Percentiles rank a stretch among this genome's conserved stretches.
These are phyloP conservation scores for Tenodera sinensis DNA, from an alignment of 2,888 invertebrate species.

Conservation along the genomic window DNA sequence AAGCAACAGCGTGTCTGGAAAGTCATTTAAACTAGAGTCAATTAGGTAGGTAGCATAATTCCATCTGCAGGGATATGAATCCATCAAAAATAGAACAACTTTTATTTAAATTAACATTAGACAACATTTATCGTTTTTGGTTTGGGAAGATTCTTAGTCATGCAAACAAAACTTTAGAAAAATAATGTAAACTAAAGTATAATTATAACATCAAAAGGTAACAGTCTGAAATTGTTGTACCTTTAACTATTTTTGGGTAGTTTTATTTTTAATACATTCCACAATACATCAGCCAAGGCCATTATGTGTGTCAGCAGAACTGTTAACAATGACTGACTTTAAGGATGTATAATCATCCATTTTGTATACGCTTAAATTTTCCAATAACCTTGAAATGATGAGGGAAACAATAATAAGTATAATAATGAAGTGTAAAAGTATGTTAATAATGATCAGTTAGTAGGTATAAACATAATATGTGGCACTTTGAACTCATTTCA, in stretches of 20 bases:
- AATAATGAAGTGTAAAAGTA: neutral
- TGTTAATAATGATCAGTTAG: neutral
- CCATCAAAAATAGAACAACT: neutral
- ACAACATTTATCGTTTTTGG: neutral
- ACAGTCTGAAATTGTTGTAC: neutral
- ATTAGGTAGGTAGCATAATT: neutral
- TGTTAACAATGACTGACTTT: neutral
- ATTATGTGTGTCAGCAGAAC: neutral
- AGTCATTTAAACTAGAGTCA: too few relatives aligned
- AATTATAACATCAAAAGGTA: neutral
- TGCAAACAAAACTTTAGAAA: neutral
- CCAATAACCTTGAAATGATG: neutral
- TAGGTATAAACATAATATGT: neutral
- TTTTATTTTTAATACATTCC: neutral
- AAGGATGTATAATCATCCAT: neutral
- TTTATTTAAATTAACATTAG: neutral
- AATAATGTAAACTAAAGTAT: neutral
- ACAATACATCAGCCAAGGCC: neutral
- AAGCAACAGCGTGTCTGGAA: too few relatives aligned
- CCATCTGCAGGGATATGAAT: neutral
- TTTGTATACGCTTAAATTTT: slow-evolving; percentile 25
- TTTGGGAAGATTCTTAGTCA: neutral
- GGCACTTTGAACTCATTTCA: neutral
- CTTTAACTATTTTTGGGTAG: neutral
- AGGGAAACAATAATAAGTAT: neutral